These are phyloP conservation scores for Limosa lapponica DNA, from an alignment of 2,797 vertebrate species.

Conservation along the genomic window DNA sequence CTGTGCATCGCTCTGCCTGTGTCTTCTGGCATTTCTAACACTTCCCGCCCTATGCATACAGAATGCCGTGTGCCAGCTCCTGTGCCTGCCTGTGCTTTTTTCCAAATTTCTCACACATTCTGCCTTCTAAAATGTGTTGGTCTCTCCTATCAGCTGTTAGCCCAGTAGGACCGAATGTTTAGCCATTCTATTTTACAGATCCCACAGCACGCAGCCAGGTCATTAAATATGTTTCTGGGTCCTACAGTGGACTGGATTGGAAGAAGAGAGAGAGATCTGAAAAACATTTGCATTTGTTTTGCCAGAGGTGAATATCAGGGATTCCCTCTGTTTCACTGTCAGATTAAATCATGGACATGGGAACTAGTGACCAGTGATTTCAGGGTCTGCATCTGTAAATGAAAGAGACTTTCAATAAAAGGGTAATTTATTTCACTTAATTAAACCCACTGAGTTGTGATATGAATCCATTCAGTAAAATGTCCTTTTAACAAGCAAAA, in stretches of 20 bases:
- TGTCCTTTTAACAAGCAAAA: constrained; percentile 30
- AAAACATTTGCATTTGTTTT: background rate
- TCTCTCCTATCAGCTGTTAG: background rate
- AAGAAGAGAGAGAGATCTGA: background rate
- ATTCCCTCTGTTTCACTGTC: background rate
- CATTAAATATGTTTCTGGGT: background rate
- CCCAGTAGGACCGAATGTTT: background rate
- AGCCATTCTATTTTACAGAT: background rate
- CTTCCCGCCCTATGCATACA: background rate
- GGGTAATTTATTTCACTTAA: constrained; percentile 34
- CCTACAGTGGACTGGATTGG: background rate
- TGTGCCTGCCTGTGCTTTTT: background rate
- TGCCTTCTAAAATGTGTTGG: background rate
- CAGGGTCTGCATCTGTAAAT: background rate
- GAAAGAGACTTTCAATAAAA: background rate
- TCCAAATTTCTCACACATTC: background rate
- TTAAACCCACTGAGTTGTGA: background rate
- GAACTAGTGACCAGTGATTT: background rate
- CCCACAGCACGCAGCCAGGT: background rate
- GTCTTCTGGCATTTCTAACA: background rate
- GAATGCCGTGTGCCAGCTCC: background rate
- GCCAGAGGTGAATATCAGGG: background rate
- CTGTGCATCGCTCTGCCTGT: background rate
- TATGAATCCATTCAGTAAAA: constrained; percentile 9
- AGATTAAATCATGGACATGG: background rate